Base-by-base conservation (phyloP, 2,888 invertebrate genomes). In the Tuta absoluta region DNA sequence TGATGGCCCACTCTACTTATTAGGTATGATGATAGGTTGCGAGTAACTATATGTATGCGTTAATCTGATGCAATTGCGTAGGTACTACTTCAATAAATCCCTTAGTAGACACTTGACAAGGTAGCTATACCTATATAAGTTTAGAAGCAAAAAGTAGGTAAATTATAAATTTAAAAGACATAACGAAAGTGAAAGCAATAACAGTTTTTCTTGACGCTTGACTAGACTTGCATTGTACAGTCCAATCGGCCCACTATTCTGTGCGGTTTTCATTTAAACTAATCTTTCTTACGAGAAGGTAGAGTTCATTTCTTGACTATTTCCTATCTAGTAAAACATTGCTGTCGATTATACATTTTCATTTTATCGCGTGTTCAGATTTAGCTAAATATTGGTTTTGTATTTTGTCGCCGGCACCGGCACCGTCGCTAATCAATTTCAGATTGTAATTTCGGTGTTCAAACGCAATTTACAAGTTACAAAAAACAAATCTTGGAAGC, bases 181-280 rank as follows among this genome's bases (percentile, higher is more conserved):
- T 76, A 79, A 75, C 73, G 75, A 84, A 74, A 85, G 86, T 84
- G 85, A 86, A 85, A 86, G 84, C 65, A 68, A 61, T 69, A 69
- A 72, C 70, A 63, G 72, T 72, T 72, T 73, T 70, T 76, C 75
- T 78, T 76, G 73, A 76, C 82, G 82, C 78, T 71, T 75, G 77
- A 75, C 66, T 76, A 80, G 69, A 70, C 8, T 5, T 8, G 33
- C 8, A 45, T n/a, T 75, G 71, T 75, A 45, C 17, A 17, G 45
- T 45, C 41, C 41, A 41, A 41, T 14, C 4, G 7, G 45, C n/a
- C 17, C 1, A 17, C 5, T 11, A 45, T 28, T 4, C 28, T 5
- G 14, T 12, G 2, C 41, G 17, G 17, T 41, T 41, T 41, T 41
- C 12, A 5, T 45, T 17, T 1, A 45, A 45, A 17, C 45, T 17